Base-by-base conservation (phyloP, 1,140 invertebrate species). In the Agrypnia vestita region DNA sequence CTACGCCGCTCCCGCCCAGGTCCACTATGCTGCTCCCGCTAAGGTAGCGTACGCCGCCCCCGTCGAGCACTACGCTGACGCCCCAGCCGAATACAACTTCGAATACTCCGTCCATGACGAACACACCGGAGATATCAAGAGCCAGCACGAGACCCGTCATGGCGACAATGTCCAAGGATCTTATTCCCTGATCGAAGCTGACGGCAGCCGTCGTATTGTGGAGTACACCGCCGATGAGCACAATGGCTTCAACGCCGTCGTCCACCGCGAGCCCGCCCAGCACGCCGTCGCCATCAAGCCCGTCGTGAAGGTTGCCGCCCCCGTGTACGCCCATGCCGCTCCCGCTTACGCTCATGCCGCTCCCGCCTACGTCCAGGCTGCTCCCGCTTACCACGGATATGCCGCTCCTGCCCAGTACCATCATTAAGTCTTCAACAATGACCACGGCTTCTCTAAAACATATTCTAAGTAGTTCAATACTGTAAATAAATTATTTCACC, bases 211-310 rank as follows among this genome's bases (percentile, higher is more conserved):
- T 83, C 91, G 94, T 80, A 92, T 92, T 81, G 94, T 94, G 62
- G 92, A 94, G 51, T 95, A 95, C 87, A 93, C 92, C 49, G 93
- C 94, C 71, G 93, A 94, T 84, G 91, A 93, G 21, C 90, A 94
- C 84, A 92, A 91, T 83, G 94, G 94, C 82, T 94, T 94, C 86
- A 91, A 94, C 86, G 94, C 94, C 0, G 87, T 92, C 19, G 91
- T 95, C 4, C 90, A 89, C 62, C 89, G 90, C 4, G 91, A 93
- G 84, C 88, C 89, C 3, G 86, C 89, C 17, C 85, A 89, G 51
- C 84, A 86, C 77, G n/a, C 84, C 86, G n/a, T 84, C 86, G 83
- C 76, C 59, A 7, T 44, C 0, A 84, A 86, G 81, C 91, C 91
- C 0, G 87, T 87, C 4, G 80, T 90, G 9, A 79, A 76, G 43